Base-by-base conservation (phyloP, 1,140 invertebrate species). In the Neodiprion pinetum region DNA sequence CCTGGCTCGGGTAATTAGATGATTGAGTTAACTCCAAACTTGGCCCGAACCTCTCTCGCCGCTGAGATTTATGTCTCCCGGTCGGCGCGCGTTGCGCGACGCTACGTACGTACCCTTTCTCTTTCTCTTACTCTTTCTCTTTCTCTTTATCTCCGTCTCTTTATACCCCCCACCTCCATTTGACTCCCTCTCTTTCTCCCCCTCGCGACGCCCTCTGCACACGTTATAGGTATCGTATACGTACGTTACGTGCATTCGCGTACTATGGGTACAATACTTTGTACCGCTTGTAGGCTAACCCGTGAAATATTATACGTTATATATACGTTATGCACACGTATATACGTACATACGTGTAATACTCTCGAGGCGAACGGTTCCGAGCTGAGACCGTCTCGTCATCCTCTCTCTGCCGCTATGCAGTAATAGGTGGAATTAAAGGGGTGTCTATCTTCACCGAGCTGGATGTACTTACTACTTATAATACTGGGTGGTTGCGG, bases 1-100 rank as follows among this genome's bases (percentile, higher is more conserved):
- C 86, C 80, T 77, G 78, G 75, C 75, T 70, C 76, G 80, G 28
- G 81, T 86, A 86, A 87, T 86, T 85, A 82, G 79, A 87, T 86
- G 79, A 87, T 85, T 81, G 83, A 84, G 84, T 86, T 85, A 82
- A 86, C 84, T 84, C 72, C 72, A 83, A 84, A 84, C 77, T 81
- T 72, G 78, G 83, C 77, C 79, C 83, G 85, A 84, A 83, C 78
- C 77, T 40, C 78, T 77, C 53, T 61, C 48, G 75, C 1, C 17
- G 28, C 78, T 74, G 80, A 81, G 83, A 84, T 85, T 84, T 74
- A 61, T 76, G 70, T 72, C 70, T 74, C 69, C 74, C 23, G 47
- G 61, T 17, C 72, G 28, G 28, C 28, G 28, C 28, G 11, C 53
- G 74, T 50, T 72, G 50, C 67, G n/a, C n/a, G 72, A 67, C 71